Evolutionary conservation across 2,113 vertebrate species (phyloP).

Genomic region (Motacilla tschutschensis): DNA sequence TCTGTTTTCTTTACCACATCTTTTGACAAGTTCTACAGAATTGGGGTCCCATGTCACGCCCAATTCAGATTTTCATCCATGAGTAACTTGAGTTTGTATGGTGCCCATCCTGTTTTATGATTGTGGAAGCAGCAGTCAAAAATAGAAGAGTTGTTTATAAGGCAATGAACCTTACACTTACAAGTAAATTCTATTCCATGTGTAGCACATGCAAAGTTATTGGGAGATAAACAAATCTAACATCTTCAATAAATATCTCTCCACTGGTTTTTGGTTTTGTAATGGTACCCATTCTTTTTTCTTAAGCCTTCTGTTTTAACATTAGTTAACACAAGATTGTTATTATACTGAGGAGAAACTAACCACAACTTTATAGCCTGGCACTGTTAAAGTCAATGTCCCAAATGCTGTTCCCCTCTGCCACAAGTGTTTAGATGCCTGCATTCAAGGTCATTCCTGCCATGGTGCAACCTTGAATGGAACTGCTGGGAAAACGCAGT

Average conservation of each 20-base stretch:
- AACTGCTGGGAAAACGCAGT: not conserved
- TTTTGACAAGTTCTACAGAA: not conserved
- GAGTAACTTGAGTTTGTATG: not conserved
- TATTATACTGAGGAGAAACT: not conserved
- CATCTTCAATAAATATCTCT: not conserved
- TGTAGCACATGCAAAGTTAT: not conserved
- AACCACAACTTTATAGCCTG: not conserved
- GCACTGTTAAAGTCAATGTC: not conserved
- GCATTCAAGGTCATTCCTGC: not conserved
- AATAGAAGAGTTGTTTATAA: not conserved
- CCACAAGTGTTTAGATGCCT: not conserved
- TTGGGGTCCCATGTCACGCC: fast-evolving
- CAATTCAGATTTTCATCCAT: not conserved
- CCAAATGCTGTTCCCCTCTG: not conserved
- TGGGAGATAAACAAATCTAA: not conserved
- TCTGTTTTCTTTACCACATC: not conserved
- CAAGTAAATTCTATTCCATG: not conserved
- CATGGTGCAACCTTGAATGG: not conserved
- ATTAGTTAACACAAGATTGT: not conserved
- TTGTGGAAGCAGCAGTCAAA: not conserved
- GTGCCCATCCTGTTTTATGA: not conserved
- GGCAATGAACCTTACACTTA: not conserved
- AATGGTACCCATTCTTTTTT: not conserved
- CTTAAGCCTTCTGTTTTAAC: not conserved
- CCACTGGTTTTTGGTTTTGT: fast-evolving